These are phyloP conservation scores for Polypterus bichir DNA, from an alignment of 2,113 vertebrate genomes.

Conservation along the genomic window DNA sequence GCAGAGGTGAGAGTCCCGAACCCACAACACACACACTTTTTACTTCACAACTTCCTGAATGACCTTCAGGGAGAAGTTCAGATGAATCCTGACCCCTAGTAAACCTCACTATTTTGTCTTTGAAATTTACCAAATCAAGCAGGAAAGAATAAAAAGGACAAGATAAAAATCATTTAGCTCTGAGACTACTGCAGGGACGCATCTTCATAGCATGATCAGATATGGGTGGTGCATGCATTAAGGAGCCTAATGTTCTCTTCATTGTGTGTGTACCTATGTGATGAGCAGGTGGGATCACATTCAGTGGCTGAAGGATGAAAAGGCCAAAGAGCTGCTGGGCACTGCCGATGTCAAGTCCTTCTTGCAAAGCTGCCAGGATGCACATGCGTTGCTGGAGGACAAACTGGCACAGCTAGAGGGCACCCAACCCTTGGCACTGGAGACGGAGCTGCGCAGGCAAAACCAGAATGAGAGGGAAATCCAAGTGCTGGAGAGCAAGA, in stretches of 20 bases:
- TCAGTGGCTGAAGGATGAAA: conserved; percentile 66
- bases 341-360: conserved; percentile 51
- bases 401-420: conserved; percentile 36
- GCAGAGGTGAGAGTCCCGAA: conserved; percentile 42
- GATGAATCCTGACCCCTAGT: too few relatives aligned
- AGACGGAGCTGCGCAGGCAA: conserved; percentile 38
- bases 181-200: too few relatives aligned
- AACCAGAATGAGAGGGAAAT: conserved; percentile 47
- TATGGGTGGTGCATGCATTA: too few relatives aligned
- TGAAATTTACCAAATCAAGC: too few relatives aligned
- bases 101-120: too few relatives aligned
- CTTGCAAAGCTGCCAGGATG: conserved; percentile 58
- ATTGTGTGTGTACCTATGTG: background rate
- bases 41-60: background rate
- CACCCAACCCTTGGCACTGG: conserved; percentile 40
- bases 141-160: too few relatives aligned
- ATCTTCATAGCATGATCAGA: too few relatives aligned
- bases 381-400: conserved; percentile 45
- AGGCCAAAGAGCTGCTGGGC: conserved; percentile 52
- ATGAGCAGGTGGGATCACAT: conserved; percentile 60
- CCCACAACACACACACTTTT: background rate
- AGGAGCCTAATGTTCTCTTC: too few relatives aligned
- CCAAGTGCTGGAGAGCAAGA: conserved; percentile 55
- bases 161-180: too few relatives aligned
- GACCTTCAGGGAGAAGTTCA: background rate